A percentile compares a stretch with the other conserved stretches of the same genome.
These are phyloP conservation scores for Harpagoxenus sublaevis DNA, from an alignment of 2,888 invertebrate species.

Conservation along the genomic window DNA sequence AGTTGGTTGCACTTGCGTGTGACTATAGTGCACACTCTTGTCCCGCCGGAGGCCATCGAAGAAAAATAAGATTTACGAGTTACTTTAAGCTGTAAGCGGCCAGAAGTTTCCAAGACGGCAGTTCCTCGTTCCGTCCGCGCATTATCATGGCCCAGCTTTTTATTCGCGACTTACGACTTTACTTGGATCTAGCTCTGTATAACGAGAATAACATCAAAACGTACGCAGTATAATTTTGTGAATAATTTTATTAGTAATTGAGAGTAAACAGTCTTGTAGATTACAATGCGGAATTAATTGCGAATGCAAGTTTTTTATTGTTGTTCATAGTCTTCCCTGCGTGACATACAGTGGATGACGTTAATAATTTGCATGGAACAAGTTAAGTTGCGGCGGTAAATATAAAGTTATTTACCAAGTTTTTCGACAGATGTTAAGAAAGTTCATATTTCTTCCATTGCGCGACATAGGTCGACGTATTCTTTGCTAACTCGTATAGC, in stretches of 20 bases:
- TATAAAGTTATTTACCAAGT: conserved; percentile 16
- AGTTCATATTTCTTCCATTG: conserved; percentile 22
- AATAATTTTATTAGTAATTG: background rate
- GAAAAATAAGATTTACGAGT: conserved; percentile 84
- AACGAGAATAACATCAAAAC: conserved; percentile 61
- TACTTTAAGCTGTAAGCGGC: conserved; percentile 83
- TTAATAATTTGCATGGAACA: conserved; percentile 26
- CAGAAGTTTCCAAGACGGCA: conserved; percentile 82
- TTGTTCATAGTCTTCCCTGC: background rate
- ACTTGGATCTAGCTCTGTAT: conserved; percentile 60
- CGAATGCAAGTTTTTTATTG: background rate
- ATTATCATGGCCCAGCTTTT: conserved; percentile 72
- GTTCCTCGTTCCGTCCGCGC: conserved; percentile 73
- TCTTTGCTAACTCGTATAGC: background rate
- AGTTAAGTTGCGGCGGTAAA: background rate
- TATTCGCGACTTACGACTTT: conserved; percentile 66
- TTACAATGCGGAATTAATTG: background rate
- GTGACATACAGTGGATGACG: background rate
- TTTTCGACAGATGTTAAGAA: background rate
- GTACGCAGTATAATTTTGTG: background rate
- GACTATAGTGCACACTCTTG: conserved; percentile 10
- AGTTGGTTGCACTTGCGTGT: conserved; percentile 80
- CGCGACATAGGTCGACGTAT: background rate
- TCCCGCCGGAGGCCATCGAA: conserved; percentile 54
- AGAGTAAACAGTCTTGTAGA: background rate